Conservation (phyloP, 2,113 vertebrate genomes). For the Pygoscelis adeliae region DNA sequence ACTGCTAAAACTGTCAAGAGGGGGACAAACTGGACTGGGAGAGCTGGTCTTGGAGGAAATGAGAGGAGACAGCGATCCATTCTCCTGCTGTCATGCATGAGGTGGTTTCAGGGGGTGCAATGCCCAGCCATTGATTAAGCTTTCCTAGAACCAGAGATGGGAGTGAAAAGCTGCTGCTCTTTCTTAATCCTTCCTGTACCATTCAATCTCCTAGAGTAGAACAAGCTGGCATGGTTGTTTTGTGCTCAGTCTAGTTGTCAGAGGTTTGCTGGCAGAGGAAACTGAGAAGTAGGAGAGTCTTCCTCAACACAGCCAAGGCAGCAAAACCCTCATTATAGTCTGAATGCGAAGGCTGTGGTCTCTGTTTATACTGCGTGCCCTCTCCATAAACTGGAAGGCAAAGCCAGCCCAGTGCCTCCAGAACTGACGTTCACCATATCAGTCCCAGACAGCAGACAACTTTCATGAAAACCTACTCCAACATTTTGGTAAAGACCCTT, state of each 20-base stretch:
- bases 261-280: constrained; percentile 14
- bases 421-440: background rate
- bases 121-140: background rate
- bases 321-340: background rate
- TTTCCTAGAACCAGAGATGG: constrained; percentile 6
- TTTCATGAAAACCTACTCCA: background rate
- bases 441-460: background rate
- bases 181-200: constrained; percentile 42
- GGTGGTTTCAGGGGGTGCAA: background rate
- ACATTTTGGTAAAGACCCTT: background rate
- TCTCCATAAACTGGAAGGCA: background rate
- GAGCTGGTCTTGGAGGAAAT: constrained; percentile 30
- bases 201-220: background rate
- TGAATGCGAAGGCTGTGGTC: background rate
- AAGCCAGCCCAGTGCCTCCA: background rate
- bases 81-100: background rate
- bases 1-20: background rate
- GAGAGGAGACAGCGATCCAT: background rate
- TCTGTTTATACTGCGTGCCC: background rate
- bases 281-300: constrained; percentile 3
- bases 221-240: constrained; percentile 15
- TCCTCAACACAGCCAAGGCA: background rate
- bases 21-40: background rate
- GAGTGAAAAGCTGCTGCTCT: constrained; percentile 40
- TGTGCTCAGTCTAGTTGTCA: constrained; percentile 5